These are phyloP conservation scores for Athalia rosae DNA, from an alignment of 2,888 invertebrate species.

Conservation along the genomic window DNA sequence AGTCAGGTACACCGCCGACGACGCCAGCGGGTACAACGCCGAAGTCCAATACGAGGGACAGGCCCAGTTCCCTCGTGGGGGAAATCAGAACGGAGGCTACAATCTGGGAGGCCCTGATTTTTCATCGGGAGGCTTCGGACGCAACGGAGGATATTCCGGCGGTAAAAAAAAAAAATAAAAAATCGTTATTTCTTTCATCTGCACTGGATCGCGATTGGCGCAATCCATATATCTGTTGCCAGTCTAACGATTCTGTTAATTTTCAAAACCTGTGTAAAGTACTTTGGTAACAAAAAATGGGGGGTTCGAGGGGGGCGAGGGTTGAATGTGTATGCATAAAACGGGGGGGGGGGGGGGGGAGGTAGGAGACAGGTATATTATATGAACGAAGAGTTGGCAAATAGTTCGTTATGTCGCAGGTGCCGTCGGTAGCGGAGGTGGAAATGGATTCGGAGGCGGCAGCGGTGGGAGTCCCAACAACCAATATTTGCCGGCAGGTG, in stretches of 20 bases:
- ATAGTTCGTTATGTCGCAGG: conserved; percentile 52
- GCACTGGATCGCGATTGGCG: background rate
- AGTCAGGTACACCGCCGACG: conserved; percentile 88
- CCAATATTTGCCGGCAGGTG: conserved; percentile 69
- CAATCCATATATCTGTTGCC: background rate
- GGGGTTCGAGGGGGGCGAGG: background rate
- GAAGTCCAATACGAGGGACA: conserved; percentile 80
- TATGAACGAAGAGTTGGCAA: conserved; percentile 41
- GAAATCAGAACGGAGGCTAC: conserved; percentile 36
- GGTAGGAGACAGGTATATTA: background rate
- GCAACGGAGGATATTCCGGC: conserved; percentile 25
- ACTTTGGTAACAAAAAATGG: background rate
- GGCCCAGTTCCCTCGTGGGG: conserved; percentile 67
- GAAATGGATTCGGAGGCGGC: conserved; percentile 35
- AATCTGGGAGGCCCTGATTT: conserved; percentile 38
- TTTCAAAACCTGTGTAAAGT: too few relatives aligned
- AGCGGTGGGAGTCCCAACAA: conserved; percentile 54
- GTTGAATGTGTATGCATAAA: background rate
- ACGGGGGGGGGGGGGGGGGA: too few relatives aligned
- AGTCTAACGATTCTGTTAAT: too few relatives aligned
- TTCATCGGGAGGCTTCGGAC: conserved; percentile 22
- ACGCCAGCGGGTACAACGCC: conserved; percentile 92
- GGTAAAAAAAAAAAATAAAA: background rate
- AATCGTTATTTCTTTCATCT: background rate
- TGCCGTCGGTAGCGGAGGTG: conserved; percentile 4